Evolutionary conservation across 92 coral and sea anemone genomes (phyloP).

Genomic region (Parazoanthus darwini): DNA sequence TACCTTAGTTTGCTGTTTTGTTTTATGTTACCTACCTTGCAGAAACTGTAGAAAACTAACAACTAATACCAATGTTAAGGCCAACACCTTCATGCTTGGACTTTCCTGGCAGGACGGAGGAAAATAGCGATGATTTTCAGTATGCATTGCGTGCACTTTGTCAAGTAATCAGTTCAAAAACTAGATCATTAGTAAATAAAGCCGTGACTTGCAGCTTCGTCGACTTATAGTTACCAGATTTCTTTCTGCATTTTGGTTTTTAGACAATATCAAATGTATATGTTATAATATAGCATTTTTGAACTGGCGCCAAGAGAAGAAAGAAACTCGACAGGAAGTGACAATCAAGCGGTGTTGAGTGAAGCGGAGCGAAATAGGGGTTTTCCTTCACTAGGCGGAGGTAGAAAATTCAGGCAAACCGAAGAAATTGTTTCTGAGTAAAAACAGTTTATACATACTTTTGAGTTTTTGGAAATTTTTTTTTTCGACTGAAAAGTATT

Average conservation of each 20-base stretch:
- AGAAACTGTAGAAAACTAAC: not conserved
- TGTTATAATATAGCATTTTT: no score
- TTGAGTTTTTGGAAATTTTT: no score
- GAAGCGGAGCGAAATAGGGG: not conserved
- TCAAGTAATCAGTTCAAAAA: no score
- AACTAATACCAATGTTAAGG: not conserved
- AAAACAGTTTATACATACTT: no score
- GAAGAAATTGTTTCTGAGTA: no score
- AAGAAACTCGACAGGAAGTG: not conserved
- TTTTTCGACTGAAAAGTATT: no score
- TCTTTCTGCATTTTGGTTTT: no score
- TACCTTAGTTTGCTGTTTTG: no score
- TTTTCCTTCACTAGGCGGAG: not conserved
- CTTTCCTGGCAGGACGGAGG: not conserved
- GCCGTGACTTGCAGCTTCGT: not conserved
- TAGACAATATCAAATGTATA: no score
- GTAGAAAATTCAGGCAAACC: no score
- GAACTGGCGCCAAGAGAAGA: not conserved
- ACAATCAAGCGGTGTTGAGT: not conserved
- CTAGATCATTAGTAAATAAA: no score
- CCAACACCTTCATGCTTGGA: not conserved
- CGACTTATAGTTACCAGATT: not conserved
- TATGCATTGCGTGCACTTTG: no score
- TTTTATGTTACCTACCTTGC: not conserved
- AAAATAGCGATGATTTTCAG: not conserved